Evolutionary conservation across 2,113 vertebrate species (phyloP), one percentile per base, ranked within the genome.

Genomic region (Telmatochromis sp.): DNA sequence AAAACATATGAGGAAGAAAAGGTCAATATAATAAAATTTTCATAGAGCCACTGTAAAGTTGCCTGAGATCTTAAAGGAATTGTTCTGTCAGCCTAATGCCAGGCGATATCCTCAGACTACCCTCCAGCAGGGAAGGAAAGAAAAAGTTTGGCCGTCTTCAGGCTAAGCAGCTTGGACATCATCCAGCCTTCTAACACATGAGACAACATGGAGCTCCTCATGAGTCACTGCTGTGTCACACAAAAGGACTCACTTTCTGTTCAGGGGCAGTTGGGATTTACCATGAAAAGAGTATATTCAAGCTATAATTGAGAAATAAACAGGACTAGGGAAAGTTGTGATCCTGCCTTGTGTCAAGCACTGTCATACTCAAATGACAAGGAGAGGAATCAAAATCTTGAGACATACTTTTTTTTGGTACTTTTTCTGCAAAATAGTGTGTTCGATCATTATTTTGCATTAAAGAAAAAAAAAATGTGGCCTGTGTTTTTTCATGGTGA

Each of bases 151-250:
- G 91, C 81, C 7, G 45, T 90, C 89, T 89, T 80, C 84, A 57
- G 87, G 91, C 83, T 89, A 91, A 95, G 89, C 87, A 87, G 91
- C 88, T 94, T 90, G 92, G 93, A 94, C 91, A 79, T 89, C 71
- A 84, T 93, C 92, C 93, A 93, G 81, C 40, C 92, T 88, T 81
- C 73, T 40, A 90, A 92, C 86, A 81, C 88, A 88, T 54, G 84
- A 89, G 85, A 88, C 87, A 91, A 82, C 91, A 90, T 54, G 26
- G 83, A 90, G 82, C 79, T 86, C 89, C 88, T 78, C 81, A 17
- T 87, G 91, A 93, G 90, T 93, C 92, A 91, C 88, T 65, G 86
- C 89, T 86, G 91, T 87, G 89, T 90, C 91, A 88, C 90, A 91
- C 87, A 92, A 85, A 92, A 83, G 63, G 80, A 84, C 89, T 92